Evolutionary conservation across 1,140 invertebrate genomes (phyloP), one percentile per base, ranked within the genome.

Genomic region (Trichonephila clavipes): DNA sequence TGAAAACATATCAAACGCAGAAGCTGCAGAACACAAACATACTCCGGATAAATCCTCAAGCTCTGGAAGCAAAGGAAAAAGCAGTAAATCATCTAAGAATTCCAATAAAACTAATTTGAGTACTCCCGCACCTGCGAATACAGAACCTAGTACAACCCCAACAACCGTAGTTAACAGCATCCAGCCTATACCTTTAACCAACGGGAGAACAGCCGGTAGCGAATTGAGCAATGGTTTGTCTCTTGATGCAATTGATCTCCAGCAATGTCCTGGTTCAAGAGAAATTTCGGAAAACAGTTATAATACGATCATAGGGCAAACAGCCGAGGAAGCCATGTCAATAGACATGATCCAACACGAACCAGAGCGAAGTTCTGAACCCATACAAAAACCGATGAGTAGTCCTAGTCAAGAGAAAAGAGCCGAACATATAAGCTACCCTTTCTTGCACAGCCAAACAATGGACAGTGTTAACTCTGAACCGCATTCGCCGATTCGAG

Each of bases 1-100:
- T 95, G 98, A 99, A 96, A 98, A 98, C 96, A 97, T 98, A 83
- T 97, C 97, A 77, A 98, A 98, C 95, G 97, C 98, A 34, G 98
- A 98, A 96, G 98, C 97, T 2, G 97, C 98, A 1, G 98, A 98
- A 95, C 97, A 98, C 61, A 94, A 91, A 58, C 87, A 94, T n/a
- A 90, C 93, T 24, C 72, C 61, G 10, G 88, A 94, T 19, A 89
- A 94, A 61, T 51, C 59, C 51, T 24, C 24, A 10, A 62, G 19
- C 61, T n/a, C 66, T 14, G 72, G 58, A 51, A 16, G 28, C 6
- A 94, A 94, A 90, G 58, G 28, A 51, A 94, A 94, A 59, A 87
- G 83, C 44, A 59, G 34, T 28, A 94, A 94, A 90, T 90, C 93
- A 24, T 86, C 59, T n/a, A 93, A 93, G 51, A 87, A 69, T 88